These are phyloP conservation scores for Hybognathus amarus DNA, from an alignment of 2,797 vertebrate genomes.

Conservation along the genomic window DNA sequence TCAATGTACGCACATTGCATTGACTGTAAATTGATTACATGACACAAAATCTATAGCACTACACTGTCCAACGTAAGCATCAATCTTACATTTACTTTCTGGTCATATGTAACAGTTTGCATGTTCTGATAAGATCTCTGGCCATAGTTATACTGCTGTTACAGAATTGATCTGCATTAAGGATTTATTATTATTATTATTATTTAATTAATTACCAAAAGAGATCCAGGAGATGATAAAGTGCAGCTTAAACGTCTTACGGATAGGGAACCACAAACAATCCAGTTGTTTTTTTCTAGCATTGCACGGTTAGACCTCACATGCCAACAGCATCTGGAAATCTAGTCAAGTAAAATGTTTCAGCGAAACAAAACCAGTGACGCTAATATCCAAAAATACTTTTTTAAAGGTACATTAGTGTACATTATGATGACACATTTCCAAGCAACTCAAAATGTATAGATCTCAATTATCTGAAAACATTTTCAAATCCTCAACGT, in stretches of 20 bases:
- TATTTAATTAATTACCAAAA: not conserved
- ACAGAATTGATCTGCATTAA: not conserved
- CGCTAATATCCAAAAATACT: conserved; percentile 23
- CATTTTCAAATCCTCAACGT: not conserved
- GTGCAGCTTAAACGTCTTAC: conserved; percentile 54
- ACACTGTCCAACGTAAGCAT: not conserved
- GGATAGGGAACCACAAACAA: conserved; percentile 57
- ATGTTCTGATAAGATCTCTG: conserved; percentile 10
- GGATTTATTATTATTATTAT: not conserved
- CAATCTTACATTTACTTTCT: not conserved
- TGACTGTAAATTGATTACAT: conserved; percentile 11
- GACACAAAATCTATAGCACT: not conserved
- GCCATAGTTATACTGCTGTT: not conserved
- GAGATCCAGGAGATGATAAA: conserved; percentile 41
- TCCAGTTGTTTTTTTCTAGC: conserved; percentile 35
- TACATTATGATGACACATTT: conserved; percentile 23
- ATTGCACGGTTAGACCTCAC: conserved; percentile 50
- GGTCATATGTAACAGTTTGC: not conserved
- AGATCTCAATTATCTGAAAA: conserved; percentile 2
- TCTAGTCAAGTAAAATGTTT: conserved; percentile 22
- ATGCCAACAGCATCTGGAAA: conserved; percentile 36
- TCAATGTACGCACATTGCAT: not conserved
- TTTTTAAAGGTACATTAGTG: conserved; percentile 13
- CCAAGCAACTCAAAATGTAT: not conserved
- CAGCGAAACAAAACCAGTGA: conserved; percentile 15